phyloP scores from a whole-genome alignment of 2,888 invertebrate species.

The Agonopterix heracliana region DNA sequence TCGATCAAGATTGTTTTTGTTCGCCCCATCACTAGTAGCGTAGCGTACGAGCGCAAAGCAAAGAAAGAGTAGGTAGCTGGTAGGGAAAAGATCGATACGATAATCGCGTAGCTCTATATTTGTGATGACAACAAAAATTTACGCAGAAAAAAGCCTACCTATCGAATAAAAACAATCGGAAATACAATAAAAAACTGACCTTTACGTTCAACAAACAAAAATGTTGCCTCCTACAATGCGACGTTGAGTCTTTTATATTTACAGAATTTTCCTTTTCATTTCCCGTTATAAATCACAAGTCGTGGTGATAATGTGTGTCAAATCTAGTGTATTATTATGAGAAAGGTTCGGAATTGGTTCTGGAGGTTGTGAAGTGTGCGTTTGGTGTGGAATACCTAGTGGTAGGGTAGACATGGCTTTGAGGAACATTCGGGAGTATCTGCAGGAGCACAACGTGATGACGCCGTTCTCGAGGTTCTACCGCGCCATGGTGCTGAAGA shows the following conservation, averaged over 20 bases:
- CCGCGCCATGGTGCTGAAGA: conserved; percentile 67
- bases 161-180: conserved; percentile 12
- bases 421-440: conserved; percentile 26
- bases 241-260: conserved; percentile 3
- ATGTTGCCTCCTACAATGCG: conserved; percentile 3
- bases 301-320: conserved; percentile 72
- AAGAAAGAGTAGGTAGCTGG: neutral
- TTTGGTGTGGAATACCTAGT: conserved; percentile 12
- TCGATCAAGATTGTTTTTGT: too few relatives aligned
- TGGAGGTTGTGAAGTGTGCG: conserved; percentile 12
- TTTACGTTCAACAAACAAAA: conserved; percentile 12
- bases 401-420: conserved; percentile 39
- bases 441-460: conserved; percentile 51
- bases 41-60: conserved; percentile 18
- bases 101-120: conserved; percentile 40
- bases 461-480: conserved; percentile 63
- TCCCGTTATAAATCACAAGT: conserved; percentile 12
- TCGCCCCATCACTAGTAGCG: conserved; percentile 19
- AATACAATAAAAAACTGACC: conserved; percentile 3
- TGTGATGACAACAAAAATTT: conserved; percentile 55
- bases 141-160: conserved; percentile 17
- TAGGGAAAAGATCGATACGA: conserved; percentile 38
- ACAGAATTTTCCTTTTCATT: conserved; percentile 1
- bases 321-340: conserved; percentile 57
- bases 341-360: conserved; percentile 31